Conservation (phyloP, 2,888 invertebrate genomes). For the Pachycephus smyrnensis region DNA sequence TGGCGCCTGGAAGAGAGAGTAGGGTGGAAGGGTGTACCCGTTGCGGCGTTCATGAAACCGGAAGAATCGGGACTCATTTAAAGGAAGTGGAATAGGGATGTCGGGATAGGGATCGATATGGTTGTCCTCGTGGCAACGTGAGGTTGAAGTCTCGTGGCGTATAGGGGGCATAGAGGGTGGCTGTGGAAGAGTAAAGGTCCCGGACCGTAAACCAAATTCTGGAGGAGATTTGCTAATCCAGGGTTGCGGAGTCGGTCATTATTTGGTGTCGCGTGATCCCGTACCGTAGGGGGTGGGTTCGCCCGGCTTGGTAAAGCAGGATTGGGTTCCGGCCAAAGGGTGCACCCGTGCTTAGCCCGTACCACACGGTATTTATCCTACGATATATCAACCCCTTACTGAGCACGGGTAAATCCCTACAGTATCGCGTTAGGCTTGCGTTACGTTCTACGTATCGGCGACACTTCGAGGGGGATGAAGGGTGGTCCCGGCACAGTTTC, state of each 20-base stretch:
- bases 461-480: no score
- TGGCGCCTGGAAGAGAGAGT: neutral
- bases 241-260: slow-evolving; percentile 61
- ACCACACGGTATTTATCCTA: slow-evolving; percentile 52
- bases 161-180: no score
- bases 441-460: no score
- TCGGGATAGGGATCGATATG: no score
- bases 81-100: no score
- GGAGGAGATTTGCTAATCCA: slow-evolving; percentile 62
- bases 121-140: no score
- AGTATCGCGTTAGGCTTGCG: no score
- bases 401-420: no score
- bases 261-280: slow-evolving; percentile 63
- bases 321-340: slow-evolving; percentile 32
- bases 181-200: neutral
- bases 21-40: neutral
- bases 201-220: slow-evolving; percentile 58
- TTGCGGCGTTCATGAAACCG: neutral
- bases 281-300: slow-evolving; percentile 35
- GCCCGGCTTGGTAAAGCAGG: slow-evolving; percentile 30
- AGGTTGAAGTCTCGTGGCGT: no score
- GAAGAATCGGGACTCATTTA: no score
- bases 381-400: slow-evolving; percentile 47
- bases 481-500: no score
- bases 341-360: slow-evolving; percentile 34